These are phyloP conservation scores for Hippocampus mohnikei DNA, from an alignment of 2,113 vertebrate genomes.

Conservation along the genomic window DNA sequence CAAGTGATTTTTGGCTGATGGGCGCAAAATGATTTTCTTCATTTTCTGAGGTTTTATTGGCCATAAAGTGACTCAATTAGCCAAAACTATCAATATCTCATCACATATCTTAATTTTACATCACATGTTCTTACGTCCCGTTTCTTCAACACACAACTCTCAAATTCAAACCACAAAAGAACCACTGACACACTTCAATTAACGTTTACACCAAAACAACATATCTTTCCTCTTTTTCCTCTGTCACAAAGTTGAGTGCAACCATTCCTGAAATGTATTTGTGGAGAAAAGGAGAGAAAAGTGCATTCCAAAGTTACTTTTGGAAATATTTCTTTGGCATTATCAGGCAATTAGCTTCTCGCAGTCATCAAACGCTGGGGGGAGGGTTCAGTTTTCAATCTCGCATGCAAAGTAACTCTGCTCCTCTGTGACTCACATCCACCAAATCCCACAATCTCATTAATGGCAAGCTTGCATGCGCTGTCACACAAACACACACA, in stretches of 20 bases:
- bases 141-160: no score
- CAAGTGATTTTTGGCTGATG: no score
- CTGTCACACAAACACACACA: conserved; percentile 3
- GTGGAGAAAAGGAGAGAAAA: conserved; percentile 30
- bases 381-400: conserved; percentile 30
- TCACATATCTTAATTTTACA: no score
- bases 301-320: conserved; percentile 27
- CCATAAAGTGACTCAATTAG: no score
- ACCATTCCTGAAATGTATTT: conserved; percentile 31
- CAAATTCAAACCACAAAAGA: background rate
- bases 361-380: conserved; percentile 28
- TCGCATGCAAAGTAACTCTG: conserved; percentile 19
- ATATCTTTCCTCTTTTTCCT: background rate
- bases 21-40: no score
- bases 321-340: conserved; percentile 33
- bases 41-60: no score
- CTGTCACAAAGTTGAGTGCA: conserved; percentile 17
- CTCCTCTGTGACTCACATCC: conserved; percentile 1
- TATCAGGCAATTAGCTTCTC: conserved; percentile 46
- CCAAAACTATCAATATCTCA: no score
- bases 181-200: no score
- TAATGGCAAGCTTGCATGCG: conserved; percentile 23
- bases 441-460: conserved; percentile 6
- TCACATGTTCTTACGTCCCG: no score
- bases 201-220: no score